Base-by-base conservation (phyloP, 2,797 vertebrate genomes). In the Labroides dimidiatus region DNA sequence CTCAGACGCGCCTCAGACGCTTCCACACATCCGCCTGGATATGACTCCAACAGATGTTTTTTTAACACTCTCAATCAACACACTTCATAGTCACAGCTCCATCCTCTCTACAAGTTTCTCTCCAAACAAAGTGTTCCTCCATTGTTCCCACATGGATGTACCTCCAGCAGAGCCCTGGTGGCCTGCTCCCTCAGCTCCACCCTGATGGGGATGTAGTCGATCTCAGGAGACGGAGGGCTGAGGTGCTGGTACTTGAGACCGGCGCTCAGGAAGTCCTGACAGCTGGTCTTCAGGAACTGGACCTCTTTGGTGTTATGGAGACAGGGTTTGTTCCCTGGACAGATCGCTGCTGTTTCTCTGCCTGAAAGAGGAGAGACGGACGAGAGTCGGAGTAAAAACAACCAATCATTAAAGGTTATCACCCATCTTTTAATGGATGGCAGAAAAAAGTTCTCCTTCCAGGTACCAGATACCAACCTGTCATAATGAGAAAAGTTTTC, bases 231-330 rank as follows among this genome's bases (percentile, higher is more conserved):
- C 0, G 89, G 91, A 13, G 90, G 90, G 3, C 79, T 91, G 52
- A 94, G 84, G 74, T 95, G 92, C 73, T 92, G 90, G 72, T 94
- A 95, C 79, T 64, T 85, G 76, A 96, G 85, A 17, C 80, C 81
- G 0, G 90, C 83, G 66, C 64, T 80, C 24, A 94, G 89, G 82
- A 95, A 95, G 80, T 90, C 89, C 45, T 88, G 85, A 74, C 92
- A 96, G 81, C 86, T 80, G 45, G 84, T 72, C 63, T 95, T 94
- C 48, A 94, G 72, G 62, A 88, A 86, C 0, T 36, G 24, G 0
- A 93, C 77, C 72, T 89, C 86, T 33, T 83, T 88, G 45, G 86
- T 77, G 20, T 75, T 20, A 20, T 87, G 71, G 30, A 64, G 71
- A 74, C 91, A 96, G 0, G 90, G 87, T 67, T 84, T 88, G 78